A percentile compares a stretch with the other conserved stretches of the same genome.
These are phyloP conservation scores for Caenorhabditis sinica DNA, from an alignment of 2,888 invertebrate species.

Conservation along the genomic window DNA sequence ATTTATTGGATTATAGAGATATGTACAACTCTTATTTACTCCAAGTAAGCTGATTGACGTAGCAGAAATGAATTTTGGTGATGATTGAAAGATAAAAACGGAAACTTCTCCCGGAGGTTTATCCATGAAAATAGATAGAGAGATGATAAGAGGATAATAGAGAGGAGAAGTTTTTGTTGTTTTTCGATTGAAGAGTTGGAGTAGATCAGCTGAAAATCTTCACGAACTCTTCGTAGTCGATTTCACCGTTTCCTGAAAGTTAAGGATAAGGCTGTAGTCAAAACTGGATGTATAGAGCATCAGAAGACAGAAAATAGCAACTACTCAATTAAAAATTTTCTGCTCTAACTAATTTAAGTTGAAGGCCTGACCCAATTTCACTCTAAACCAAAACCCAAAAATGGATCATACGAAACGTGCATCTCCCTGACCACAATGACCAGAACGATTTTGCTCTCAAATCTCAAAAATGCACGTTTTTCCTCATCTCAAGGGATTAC, in stretches of 20 bases:
- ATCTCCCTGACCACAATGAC: neutral
- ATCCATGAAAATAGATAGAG: conserved; percentile 20
- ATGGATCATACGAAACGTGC: too few species aligned
- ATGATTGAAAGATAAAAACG: neutral
- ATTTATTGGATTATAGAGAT: conserved; percentile 17
- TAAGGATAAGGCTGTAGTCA: too few species aligned
- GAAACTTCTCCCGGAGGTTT: conserved; percentile 10
- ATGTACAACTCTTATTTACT: conserved; percentile 47
- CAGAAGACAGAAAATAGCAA: too few species aligned
- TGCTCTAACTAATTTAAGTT: too few species aligned
- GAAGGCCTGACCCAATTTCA: too few species aligned
- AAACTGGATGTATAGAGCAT: too few species aligned
- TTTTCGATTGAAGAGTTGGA: neutral
- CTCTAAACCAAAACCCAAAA: too few species aligned
- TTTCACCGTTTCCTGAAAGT: conserved; percentile 75
- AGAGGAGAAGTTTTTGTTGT: neutral
- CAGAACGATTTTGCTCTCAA: too few species aligned
- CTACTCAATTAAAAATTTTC: too few species aligned
- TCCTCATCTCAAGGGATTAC: neutral
- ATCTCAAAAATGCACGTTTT: conserved; percentile 7
- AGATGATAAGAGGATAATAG: neutral
- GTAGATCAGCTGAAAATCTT: conserved; percentile 64
- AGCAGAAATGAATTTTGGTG: neutral
- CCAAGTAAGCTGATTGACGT: conserved; percentile 2
- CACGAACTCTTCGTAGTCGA: conserved; percentile 79